A percentile compares a stretch with the other conserved stretches of the same genome.
These are phyloP conservation scores for Mirza zaza DNA, from an alignment of 2,113 vertebrate species.

Conservation along the genomic window DNA sequence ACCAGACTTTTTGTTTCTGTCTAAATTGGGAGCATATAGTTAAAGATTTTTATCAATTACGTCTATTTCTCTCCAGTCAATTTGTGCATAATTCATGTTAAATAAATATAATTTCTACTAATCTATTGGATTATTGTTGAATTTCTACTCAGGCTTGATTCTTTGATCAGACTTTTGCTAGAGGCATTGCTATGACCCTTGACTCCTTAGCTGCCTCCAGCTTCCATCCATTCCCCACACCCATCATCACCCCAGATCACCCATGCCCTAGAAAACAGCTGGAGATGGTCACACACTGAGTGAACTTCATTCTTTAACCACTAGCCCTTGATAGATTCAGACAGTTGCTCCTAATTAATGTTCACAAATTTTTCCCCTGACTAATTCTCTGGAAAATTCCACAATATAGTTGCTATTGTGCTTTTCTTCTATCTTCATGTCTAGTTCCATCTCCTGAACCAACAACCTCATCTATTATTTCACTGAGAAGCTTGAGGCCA, in stretches of 20 bases:
- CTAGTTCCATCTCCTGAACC: not conserved
- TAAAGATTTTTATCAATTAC: not conserved
- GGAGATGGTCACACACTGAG: conserved; percentile 19
- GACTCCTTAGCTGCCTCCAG: not conserved
- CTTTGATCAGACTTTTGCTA: not conserved
- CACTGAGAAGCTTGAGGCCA: not conserved
- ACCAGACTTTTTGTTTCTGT: not conserved
- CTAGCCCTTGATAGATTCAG: conserved; percentile 52
- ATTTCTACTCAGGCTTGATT: not conserved
- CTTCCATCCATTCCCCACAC: not conserved
- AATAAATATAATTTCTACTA: not conserved
- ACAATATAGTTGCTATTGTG: not conserved
- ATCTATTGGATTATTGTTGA: not conserved
- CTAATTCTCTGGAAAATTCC: conserved; percentile 66
- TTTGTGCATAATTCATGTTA: not conserved
- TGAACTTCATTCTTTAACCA: not conserved
- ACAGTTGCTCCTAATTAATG: conserved; percentile 59
- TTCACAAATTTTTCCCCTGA: conserved; percentile 42
- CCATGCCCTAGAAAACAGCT: not conserved
- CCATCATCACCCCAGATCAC: not conserved
- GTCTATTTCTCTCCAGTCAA: not conserved
- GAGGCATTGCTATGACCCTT: not conserved
- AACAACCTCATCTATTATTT: not conserved
- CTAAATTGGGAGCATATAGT: not conserved
- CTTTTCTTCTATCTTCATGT: not conserved